Evolutionary conservation across 2,888 invertebrate species (phyloP).

Genomic region (Heliconius sara): DNA sequence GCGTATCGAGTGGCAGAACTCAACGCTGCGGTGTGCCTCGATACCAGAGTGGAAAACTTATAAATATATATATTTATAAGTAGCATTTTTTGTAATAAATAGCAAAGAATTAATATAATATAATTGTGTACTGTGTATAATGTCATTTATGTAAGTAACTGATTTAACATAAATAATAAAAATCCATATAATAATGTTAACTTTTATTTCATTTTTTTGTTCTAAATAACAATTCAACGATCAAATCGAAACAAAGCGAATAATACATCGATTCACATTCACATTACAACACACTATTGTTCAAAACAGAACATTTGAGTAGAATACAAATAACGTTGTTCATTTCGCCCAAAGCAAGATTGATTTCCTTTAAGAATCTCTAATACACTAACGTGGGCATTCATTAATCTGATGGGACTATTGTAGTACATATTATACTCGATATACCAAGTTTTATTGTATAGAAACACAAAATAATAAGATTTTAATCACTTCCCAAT

Average conservation of each 20-base stretch:
- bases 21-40: too few relatives aligned
- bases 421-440: neutral
- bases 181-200: neutral
- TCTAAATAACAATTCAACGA: neutral
- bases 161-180: neutral
- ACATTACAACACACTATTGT: conserved; percentile 38
- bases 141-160: neutral
- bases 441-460: neutral
- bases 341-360: conserved; percentile 2
- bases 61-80: neutral
- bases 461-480: neutral
- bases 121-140: neutral
- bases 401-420: conserved; percentile 3
- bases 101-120: neutral
- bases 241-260: conserved; percentile 12
- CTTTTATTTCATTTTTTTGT: neutral
- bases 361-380: conserved; percentile 8
- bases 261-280: conserved; percentile 21
- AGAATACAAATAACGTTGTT: conserved; percentile 34
- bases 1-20: too few relatives aligned
- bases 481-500: conserved; percentile 21
- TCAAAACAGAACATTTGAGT: neutral
- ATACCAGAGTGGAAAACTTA: too few relatives aligned
- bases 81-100: neutral
- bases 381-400: neutral